phyloP scores from a whole-genome alignment of 2,797 vertebrate genomes.

The Sciurus carolinensis region DNA sequence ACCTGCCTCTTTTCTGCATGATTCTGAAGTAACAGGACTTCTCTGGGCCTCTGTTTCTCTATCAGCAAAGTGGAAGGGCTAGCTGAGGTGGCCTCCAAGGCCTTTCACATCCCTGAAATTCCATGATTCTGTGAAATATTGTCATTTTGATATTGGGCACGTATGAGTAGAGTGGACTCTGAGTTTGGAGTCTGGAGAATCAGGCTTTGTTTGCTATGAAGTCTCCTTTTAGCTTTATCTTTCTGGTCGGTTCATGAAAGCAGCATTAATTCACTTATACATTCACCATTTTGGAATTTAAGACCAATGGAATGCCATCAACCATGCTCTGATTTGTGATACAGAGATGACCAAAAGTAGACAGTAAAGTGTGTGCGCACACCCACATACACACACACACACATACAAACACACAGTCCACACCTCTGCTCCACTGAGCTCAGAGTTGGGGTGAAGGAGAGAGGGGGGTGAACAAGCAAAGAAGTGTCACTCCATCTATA shows the following conservation, averaged over 20 bases:
- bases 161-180: not conserved
- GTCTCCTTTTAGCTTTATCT: not conserved
- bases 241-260: not conserved
- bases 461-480: not conserved
- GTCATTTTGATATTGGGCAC: not conserved
- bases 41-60: not conserved
- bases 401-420: fast-evolving
- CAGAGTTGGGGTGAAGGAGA: not conserved
- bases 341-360: not conserved
- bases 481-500: not conserved
- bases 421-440: not conserved
- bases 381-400: fast-evolving
- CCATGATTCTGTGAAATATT: not conserved
- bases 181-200: not conserved
- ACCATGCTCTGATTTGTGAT: not conserved
- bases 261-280: not conserved
- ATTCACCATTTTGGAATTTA: not conserved
- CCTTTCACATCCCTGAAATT: not conserved
- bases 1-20: not conserved
- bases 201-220: not conserved
- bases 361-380: not conserved
- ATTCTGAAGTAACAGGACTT: not conserved
- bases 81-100: not conserved
- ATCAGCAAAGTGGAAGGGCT: not conserved
- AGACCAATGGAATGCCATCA: fast-evolving